phyloP scores from a whole-genome alignment of 2,113 vertebrate species.

The Calidris pygmaea region DNA sequence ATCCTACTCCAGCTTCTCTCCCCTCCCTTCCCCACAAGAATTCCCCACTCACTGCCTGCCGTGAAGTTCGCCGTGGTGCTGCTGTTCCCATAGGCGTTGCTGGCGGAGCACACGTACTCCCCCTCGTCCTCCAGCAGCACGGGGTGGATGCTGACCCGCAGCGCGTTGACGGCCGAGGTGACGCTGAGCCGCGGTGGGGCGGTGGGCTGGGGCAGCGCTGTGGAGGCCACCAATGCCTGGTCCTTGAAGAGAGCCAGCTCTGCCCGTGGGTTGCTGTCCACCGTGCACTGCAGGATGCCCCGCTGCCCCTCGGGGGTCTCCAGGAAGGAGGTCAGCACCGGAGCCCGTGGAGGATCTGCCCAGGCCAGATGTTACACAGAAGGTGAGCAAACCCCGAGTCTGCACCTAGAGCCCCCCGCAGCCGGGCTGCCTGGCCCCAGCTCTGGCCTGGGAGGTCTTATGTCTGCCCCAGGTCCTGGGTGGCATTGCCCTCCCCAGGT shows the following conservation, averaged over 20 bases:
- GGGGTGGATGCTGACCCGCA: slow-evolving; percentile 52
- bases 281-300: slow-evolving; percentile 65
- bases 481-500: not conserved
- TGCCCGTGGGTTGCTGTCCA: slow-evolving; percentile 67
- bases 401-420: not conserved
- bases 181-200: not conserved
- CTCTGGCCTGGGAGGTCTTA: not conserved
- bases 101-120: slow-evolving; percentile 59
- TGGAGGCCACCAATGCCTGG: slow-evolving; percentile 44
- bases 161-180: not conserved
- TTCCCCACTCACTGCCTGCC: slow-evolving; percentile 46
- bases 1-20: not conserved
- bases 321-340: slow-evolving; percentile 52
- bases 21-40: not conserved
- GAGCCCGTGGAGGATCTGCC: slow-evolving; percentile 60
- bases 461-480: not conserved
- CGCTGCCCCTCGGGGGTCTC: not conserved
- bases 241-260: slow-evolving; percentile 48
- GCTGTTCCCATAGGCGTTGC: slow-evolving; percentile 53
- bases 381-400: accelerated
- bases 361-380: accelerated
- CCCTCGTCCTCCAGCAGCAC: slow-evolving; percentile 69
- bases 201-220: accelerated
- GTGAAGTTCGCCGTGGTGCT: not conserved
- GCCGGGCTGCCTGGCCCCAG: not conserved